A percentile compares a stretch with the other conserved stretches of the same genome.
Conservation (phyloP, 2,888 invertebrate species). For the Cantharis rustica region DNA sequence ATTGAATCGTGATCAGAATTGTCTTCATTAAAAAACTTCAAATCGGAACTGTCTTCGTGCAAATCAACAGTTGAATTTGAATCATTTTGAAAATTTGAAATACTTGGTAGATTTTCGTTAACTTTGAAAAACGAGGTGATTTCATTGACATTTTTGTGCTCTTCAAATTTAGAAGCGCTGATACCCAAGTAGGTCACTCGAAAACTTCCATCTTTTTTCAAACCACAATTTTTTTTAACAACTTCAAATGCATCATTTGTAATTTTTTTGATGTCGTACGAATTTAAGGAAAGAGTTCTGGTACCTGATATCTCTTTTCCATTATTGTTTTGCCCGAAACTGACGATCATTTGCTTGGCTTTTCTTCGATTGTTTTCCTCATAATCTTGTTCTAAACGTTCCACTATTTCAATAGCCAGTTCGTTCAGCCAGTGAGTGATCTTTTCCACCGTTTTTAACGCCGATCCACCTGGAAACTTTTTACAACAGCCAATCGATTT, state of each 20-base stretch:
- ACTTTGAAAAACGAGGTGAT: slow-evolving; percentile 65
- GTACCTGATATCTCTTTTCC: slow-evolving; percentile 67
- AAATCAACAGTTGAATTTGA: slow-evolving; percentile 7
- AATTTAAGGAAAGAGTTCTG: slow-evolving; percentile 64
- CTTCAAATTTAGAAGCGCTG: slow-evolving; percentile 80
- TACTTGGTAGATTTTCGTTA: slow-evolving; percentile 30
- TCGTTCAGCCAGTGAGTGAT: slow-evolving; percentile 82
- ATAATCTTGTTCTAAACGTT: slow-evolving; percentile 79
- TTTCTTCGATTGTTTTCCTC: slow-evolving; percentile 76
- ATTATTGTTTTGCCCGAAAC: slow-evolving; percentile 64
- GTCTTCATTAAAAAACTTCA: slow-evolving; percentile 15
- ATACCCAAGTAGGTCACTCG: slow-evolving; percentile 74
- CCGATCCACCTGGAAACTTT: slow-evolving; percentile 83
- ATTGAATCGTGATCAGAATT: slow-evolving; percentile 24
- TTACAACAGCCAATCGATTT: slow-evolving; percentile 97
- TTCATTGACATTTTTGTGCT: slow-evolving; percentile 62
- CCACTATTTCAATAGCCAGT: slow-evolving; percentile 80
- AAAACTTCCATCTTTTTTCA: slow-evolving; percentile 46
- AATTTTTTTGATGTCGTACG: slow-evolving; percentile 70
- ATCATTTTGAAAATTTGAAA: neutral
- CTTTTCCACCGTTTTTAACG: slow-evolving; percentile 68
- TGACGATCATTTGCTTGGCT: slow-evolving; percentile 79
- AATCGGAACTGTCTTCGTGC: slow-evolving; percentile 12
- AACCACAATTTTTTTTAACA: slow-evolving; percentile 62
- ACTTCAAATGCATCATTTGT: slow-evolving; percentile 68